Evolutionary conservation across 2,888 invertebrate genomes (phyloP).

Genomic region (Xylota segnis): DNA sequence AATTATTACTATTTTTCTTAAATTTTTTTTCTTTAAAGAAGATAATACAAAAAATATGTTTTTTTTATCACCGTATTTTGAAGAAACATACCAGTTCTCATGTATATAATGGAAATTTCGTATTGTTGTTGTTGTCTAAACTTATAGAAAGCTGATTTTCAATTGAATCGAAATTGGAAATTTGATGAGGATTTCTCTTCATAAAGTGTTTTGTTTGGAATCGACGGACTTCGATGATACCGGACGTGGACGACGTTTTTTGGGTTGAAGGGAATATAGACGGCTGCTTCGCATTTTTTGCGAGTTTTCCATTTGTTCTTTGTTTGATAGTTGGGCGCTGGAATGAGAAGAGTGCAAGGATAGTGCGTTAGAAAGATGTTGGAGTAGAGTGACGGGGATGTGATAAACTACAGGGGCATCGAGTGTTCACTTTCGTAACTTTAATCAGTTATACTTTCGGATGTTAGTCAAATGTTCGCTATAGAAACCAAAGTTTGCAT

Average conservation of each 20-base stretch:
- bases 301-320: constrained; percentile 72
- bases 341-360: constrained; percentile 3
- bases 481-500: too few relatives aligned
- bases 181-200: constrained; percentile 77
- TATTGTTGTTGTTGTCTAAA: constrained; percentile 16
- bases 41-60: constrained; percentile 34
- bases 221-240: constrained; percentile 80
- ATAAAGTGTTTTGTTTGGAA: constrained; percentile 84
- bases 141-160: constrained; percentile 26
- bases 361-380: too few relatives aligned
- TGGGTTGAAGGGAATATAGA: constrained; percentile 84
- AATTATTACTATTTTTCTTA: neutral
- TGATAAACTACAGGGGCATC: too few relatives aligned
- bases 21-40: constrained; percentile 17
- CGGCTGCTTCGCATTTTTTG: constrained; percentile 83
- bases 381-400: too few relatives aligned
- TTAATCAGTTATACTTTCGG: too few relatives aligned
- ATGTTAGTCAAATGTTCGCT: too few relatives aligned
- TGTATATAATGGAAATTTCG: constrained; percentile 10
- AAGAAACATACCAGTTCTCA: constrained; percentile 51
- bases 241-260: constrained; percentile 82
- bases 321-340: constrained; percentile 79
- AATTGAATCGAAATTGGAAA: constrained; percentile 32
- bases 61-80: constrained; percentile 56
- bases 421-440: too few relatives aligned